Percentiles rank a stretch among this genome's conserved stretches.
Evolutionary conservation across 2,113 vertebrate genomes (phyloP).

Genomic region (Anser cygnoides): DNA sequence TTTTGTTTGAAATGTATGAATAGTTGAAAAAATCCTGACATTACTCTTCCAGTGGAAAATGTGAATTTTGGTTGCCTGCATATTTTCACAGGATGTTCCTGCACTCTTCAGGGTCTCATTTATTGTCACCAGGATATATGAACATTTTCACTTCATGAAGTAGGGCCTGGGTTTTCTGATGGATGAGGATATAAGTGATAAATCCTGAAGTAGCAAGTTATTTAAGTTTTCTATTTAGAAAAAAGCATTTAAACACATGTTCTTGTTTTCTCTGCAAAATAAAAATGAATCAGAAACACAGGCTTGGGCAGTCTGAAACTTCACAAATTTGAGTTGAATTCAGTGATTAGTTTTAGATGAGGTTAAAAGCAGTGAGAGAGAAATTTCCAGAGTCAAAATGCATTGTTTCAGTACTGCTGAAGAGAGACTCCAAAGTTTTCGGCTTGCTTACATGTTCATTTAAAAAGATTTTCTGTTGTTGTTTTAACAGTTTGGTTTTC

Average conservation of each 20-base stretch:
- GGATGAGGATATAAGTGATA: not conserved
- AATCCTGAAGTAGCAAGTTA: not conserved
- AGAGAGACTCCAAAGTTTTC: not conserved
- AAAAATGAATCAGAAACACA: not conserved
- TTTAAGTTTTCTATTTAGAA: not conserved
- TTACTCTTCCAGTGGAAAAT: not conserved
- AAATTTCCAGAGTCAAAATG: not conserved
- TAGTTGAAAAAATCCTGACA: not conserved
- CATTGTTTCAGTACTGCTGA: not conserved
- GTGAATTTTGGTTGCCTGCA: rapidly evolving
- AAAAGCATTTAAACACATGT: not conserved
- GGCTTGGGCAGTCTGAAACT: not conserved
- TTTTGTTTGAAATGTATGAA: not conserved
- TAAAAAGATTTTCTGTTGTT: not conserved
- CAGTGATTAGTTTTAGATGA: not conserved
- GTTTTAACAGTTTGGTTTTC: not conserved
- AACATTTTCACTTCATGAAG: not conserved
- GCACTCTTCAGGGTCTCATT: not conserved
- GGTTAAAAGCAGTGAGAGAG: not conserved
- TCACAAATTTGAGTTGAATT: not conserved
- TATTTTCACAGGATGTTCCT: not conserved
- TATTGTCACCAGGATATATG: not conserved
- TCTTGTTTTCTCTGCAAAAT: not conserved
- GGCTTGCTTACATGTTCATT: not conserved
- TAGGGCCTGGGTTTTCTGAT: not conserved